phyloP scores from a whole-genome alignment of 2,888 invertebrate genomes.

The Tipula unca region DNA sequence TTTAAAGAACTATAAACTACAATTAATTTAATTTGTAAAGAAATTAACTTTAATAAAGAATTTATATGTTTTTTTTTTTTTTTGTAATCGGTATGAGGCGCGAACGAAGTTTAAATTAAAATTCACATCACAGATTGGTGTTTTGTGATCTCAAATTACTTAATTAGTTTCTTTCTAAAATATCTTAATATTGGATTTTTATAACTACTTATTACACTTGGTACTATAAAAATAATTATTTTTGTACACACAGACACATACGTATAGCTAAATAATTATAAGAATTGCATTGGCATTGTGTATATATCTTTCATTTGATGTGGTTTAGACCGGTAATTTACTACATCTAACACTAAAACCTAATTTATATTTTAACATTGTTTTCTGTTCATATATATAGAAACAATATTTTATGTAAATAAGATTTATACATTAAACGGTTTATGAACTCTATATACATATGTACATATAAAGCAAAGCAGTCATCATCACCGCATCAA shows the following conservation, averaged over 20 bases:
- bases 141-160: not conserved
- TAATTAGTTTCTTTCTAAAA: conserved; percentile 14
- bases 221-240: not conserved
- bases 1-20: not conserved
- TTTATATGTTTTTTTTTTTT: not conserved
- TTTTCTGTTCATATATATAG: not conserved
- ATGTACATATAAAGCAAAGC: too few species aligned
- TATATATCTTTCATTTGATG: too few species aligned
- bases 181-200: not conserved
- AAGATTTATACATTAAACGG: not conserved
- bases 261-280: too few species aligned
- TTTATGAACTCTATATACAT: not conserved
- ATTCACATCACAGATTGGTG: not conserved
- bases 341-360: not conserved
- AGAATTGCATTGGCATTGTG: too few species aligned
- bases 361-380: not conserved
- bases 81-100: not conserved
- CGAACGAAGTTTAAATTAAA: not conserved
- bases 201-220: not conserved
- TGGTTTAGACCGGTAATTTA: not conserved
- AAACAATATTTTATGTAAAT: not conserved
- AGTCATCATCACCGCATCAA: not conserved
- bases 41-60: not conserved
- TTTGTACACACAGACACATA: too few species aligned
- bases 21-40: not conserved